Conservation (phyloP, 2,113 vertebrate genomes). For the Callocephalon fimbriatum region DNA sequence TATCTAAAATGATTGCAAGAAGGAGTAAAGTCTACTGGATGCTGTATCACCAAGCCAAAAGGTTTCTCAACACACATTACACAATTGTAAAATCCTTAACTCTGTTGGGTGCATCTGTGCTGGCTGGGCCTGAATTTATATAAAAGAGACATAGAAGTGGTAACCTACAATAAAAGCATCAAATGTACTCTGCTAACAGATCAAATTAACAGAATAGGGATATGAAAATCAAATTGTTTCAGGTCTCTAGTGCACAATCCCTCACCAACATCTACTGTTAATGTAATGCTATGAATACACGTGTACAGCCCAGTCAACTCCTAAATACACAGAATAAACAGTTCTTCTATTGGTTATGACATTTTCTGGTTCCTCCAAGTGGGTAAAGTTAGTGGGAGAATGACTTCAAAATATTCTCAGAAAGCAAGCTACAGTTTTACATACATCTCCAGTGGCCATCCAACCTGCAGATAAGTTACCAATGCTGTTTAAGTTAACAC, state of each 20-base stretch:
- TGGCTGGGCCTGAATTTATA: neutral
- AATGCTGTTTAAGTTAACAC: neutral
- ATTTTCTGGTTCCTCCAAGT: neutral
- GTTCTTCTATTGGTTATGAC: neutral
- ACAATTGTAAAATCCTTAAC: neutral
- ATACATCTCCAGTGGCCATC: neutral
- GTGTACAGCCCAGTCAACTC: neutral
- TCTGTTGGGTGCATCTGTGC: neutral
- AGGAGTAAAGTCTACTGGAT: neutral
- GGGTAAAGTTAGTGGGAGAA: neutral
- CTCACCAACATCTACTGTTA: neutral
- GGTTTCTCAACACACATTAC: neutral
- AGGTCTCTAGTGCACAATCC: neutral
- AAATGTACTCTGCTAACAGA: neutral
- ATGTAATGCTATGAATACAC: neutral
- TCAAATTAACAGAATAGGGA: neutral
- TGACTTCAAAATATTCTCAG: neutral
- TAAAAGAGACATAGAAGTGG: neutral
- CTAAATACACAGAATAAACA: neutral
- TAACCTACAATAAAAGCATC: neutral
- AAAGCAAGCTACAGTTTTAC: neutral
- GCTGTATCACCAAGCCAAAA: neutral
- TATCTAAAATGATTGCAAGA: neutral
- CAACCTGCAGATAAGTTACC: neutral
- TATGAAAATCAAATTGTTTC: neutral